Evolutionary conservation across 2,888 invertebrate genomes (phyloP), one percentile per base, ranked within the genome.

Genomic region (Cerastoderma edule): DNA sequence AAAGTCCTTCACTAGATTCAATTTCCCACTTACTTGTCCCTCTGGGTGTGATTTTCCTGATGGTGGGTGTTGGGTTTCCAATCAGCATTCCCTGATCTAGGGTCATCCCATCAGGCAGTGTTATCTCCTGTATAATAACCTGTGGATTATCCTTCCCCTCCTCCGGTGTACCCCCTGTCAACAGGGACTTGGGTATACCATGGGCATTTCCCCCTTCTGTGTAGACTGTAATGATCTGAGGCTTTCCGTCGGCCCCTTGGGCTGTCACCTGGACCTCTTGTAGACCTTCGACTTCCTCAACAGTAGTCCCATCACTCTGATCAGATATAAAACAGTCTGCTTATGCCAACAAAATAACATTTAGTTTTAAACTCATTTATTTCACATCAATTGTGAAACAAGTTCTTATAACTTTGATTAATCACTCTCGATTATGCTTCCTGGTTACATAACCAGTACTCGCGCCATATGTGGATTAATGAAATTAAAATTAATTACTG

Each of bases 181-280:
- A 60, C 8, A 79, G 60, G 2, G 75, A 76, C 35, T 46, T 39
- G 2, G 80, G 80, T 27, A 80, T 50, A 19, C 72, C 72, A 3
- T 64, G 64, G 5, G 76, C 48, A 8, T 57, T 53, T 16, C 75
- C 72, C 8, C 67, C 67, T 46, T 80, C 72, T 13, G 77, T 74
- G 69, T 77, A 80, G 33, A 81, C 72, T 0, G 80, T 80, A 48
- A 81, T 81, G 22, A 81, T 73, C 68, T 81, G 81, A 24, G 75
- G 70, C n/a, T 73, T 69, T 19, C 78, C 73, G 16, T 73, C 64
- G 5, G 65, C 48, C 13, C 66, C 75, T 4, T 63, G 46, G 19
- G 75, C 67, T 22, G 78, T 71, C 8, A 81, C 81, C 53, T 75
- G 67, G 0, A 78, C 72, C 44, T 74, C 70, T 28, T 73, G 66